A percentile compares a stretch with the other conserved stretches of the same genome.
Conservation (phyloP, 2,888 invertebrate genomes). For the Drosophila pegasa region DNA sequence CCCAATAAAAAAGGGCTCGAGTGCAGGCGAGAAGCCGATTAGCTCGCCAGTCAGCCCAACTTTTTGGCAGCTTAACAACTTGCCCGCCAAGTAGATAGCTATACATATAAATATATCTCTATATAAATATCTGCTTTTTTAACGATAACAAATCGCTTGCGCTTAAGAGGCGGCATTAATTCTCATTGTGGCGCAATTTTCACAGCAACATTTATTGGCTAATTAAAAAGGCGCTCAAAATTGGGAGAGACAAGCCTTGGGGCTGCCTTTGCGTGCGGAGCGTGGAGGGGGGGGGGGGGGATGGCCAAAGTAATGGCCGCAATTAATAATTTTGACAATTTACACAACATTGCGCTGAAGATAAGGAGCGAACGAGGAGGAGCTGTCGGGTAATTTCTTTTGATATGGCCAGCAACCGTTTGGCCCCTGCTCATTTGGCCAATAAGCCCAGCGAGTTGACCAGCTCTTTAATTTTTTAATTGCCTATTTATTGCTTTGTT, state of each 20-base stretch:
- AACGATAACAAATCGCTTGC: conserved; percentile 80
- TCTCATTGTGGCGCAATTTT: conserved; percentile 68
- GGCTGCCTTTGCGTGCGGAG: conserved; percentile 31
- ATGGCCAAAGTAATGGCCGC: conserved; percentile 60
- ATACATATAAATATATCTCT: conserved; percentile 12
- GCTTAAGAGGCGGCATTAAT: conserved; percentile 75
- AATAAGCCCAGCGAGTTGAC: conserved; percentile 39
- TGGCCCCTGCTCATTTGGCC: conserved; percentile 36
- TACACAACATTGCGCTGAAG: conserved; percentile 72
- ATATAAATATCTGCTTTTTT: conserved; percentile 38
- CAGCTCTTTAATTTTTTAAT: conserved; percentile 42
- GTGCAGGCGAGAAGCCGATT: conserved; percentile 77
- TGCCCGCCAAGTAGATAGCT: conserved; percentile 14
- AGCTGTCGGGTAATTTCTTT: conserved; percentile 22
- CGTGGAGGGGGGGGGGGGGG: conserved; percentile 11
- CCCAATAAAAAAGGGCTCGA: conserved; percentile 67
- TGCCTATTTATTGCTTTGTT: conserved; percentile 50
- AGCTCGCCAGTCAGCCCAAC: conserved; percentile 50
- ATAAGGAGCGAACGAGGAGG: conserved; percentile 38
- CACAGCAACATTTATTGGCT: conserved; percentile 76
- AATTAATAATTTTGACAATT: conserved; percentile 83
- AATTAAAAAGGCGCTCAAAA: conserved; percentile 59
- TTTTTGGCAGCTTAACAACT: conserved; percentile 66
- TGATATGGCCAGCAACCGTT: conserved; percentile 32
- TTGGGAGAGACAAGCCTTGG: conserved; percentile 12